Conservation (phyloP, 2,797 vertebrate genomes). For the Hypotaenidia philippensis region DNA sequence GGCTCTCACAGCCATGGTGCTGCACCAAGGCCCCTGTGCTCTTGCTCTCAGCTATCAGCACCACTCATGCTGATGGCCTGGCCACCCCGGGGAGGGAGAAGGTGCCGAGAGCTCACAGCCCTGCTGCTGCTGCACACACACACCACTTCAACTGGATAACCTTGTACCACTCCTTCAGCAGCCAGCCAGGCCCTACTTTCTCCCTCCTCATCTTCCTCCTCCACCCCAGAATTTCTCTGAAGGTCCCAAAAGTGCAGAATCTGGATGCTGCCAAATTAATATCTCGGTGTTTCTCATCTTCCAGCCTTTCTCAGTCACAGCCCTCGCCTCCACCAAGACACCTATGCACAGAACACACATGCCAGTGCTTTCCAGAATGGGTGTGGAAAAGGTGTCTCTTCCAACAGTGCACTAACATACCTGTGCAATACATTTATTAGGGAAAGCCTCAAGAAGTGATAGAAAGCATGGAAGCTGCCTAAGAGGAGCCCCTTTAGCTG, state of each 20-base stretch:
- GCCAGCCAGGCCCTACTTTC: background rate
- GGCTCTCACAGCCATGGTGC: background rate
- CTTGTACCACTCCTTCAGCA: background rate
- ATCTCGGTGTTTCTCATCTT: background rate
- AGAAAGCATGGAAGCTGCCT: background rate
- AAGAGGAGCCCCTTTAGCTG: background rate
- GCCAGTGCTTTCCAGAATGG: background rate
- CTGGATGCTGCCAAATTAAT: background rate
- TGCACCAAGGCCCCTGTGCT: fast-evolving
- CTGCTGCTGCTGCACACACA: background rate
- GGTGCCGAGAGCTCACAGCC: background rate
- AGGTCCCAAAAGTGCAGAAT: background rate
- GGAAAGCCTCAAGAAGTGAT: background rate
- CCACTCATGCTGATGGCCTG: fast-evolving
- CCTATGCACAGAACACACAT: fast-evolving
- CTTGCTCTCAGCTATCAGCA: background rate
- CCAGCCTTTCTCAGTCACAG: background rate
- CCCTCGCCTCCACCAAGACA: background rate
- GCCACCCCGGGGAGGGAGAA: background rate
- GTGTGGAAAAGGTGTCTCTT: background rate
- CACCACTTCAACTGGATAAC: background rate
- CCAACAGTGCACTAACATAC: background rate
- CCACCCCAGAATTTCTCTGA: background rate
- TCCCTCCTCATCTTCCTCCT: background rate
- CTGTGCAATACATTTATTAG: background rate